phyloP scores from a whole-genome alignment of 2,113 vertebrate species.

The Toxotes jaculatrix region DNA sequence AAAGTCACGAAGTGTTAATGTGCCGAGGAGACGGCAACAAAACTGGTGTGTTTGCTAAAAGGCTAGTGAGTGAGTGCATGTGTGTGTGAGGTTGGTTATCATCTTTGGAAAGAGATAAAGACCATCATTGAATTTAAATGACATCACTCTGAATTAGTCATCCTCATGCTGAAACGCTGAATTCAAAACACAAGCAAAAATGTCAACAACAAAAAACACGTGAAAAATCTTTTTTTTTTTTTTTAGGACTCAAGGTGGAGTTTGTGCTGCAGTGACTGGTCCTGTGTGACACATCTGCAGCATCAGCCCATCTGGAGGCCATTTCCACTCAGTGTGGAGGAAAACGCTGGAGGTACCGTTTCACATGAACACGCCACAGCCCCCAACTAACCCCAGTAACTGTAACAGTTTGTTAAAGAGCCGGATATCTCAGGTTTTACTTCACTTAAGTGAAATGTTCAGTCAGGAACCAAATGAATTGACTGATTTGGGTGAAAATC shows the following conservation, averaged over 20 bases:
- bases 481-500: neutral
- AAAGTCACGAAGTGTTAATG: conserved; percentile 18
- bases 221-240: too few relatives aligned
- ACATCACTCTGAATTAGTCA: neutral
- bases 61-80: conserved; percentile 3
- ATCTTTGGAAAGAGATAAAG: conserved; percentile 11
- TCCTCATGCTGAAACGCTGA: neutral
- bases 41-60: conserved; percentile 12
- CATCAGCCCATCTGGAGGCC: too few relatives aligned
- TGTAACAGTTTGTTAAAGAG: neutral
- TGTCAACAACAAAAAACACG: neutral
- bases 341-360: too few relatives aligned
- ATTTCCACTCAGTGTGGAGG: too few relatives aligned
- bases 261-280: too few relatives aligned
- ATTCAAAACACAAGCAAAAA: neutral
- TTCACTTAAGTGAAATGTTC: neutral
- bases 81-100: neutral
- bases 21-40: conserved; percentile 3
- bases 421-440: neutral
- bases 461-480: neutral
- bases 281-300: too few relatives aligned
- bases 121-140: conserved; percentile 9
- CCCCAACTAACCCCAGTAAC: too few relatives aligned
- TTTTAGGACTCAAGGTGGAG: too few relatives aligned
- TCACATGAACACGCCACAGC: too few relatives aligned